Evolutionary conservation across 2,888 invertebrate genomes (phyloP), one percentile per base, ranked within the genome.

Genomic region (Mythimna albipuncta): DNA sequence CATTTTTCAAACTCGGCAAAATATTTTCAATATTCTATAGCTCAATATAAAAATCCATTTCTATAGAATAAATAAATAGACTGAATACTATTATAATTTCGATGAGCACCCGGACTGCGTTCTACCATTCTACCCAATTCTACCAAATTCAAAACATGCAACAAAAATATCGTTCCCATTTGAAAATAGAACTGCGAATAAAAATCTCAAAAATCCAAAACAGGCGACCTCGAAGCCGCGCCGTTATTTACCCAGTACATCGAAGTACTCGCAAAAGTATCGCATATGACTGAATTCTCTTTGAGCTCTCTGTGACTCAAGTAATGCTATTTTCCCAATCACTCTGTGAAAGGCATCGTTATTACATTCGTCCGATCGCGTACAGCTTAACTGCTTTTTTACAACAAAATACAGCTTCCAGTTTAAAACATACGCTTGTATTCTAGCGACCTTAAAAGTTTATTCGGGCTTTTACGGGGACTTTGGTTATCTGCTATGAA

Each of bases 311-410:
- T 63, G 64, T 73, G 65, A 79, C 73, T 68, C 65, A 70, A 83
- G 79, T 83, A 84, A 85, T 83, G 64, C 71, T 66, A 83, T 84
- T 84, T 83, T 54, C 75, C 84, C 84, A 84, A 84, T 84, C 85
- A 85, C 69, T 80, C 65, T 67, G 73, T 77, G 75, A 81, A 82
- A 85, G 77, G 72, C 82, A 73, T 73, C 79, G 79, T 83, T 85
- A 83, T 79, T 81, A 69, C 77, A 75, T 84, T 74, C 55, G 68
- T 55, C 61, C 69, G 50, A 54, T 57, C 65, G 35, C 21, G 54
- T 69, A 65, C 26, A 81, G 70, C 64, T 69, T 69, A 61, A 58
- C 52, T 65, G 57, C 35, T 68, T 77, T 75, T 73, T 79, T 68
- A 0, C 26, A 47, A 38, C 50, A 44, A 61, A 71, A 76, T 54